Base-by-base conservation (phyloP, 1,140 invertebrate species). In the Bombus balteatus region DNA sequence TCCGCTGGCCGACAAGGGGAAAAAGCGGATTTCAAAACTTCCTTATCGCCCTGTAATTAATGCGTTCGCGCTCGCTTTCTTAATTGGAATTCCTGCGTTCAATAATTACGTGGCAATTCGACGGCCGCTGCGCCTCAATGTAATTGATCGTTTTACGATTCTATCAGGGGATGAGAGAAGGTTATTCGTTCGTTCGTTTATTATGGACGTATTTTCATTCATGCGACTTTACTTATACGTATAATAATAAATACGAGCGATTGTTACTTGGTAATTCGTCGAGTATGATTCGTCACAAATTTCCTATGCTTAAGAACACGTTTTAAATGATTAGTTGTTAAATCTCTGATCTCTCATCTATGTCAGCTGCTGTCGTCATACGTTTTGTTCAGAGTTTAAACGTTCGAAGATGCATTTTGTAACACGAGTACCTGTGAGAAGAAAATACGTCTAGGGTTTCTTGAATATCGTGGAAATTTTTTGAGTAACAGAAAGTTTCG, bases 61-160 rank as follows among this genome's bases (percentile, higher is more conserved):
- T 53, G 65, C 62, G 62, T 79, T 37, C 65, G 22, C 22, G 28
- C 28, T 32, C 53, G 37, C 22, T 53, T 79, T 79, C 77, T 79
- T 79, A 47, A 79, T 70, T 79, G 77, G 59, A 79, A 79, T 70
- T 53, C 32, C 65, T n/a, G 28, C 57, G 57, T 62, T 62, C 77
- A 6, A 70, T 66, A 43, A 79, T 47, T 68, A 39, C 75, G 47
- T 25, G 53, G 53, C n/a, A 41, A 32, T 62, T 77, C 57, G 28
- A 76, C 22, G 22, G 13, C 15, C 59, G 8, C 3, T 18, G 39
- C 75, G 57, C 4, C 18, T 25, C 4, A 0, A 10, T 25, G 25
- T 79, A 66, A 68, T 79, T 53, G 22, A 79, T 68, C 37, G 18
- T 66, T 34, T 78, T n/a, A 15, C 22, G 53, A 59, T 59, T 3